Conservation (phyloP, 1,140 invertebrate species). For the Philotrypesis tridentata region DNA sequence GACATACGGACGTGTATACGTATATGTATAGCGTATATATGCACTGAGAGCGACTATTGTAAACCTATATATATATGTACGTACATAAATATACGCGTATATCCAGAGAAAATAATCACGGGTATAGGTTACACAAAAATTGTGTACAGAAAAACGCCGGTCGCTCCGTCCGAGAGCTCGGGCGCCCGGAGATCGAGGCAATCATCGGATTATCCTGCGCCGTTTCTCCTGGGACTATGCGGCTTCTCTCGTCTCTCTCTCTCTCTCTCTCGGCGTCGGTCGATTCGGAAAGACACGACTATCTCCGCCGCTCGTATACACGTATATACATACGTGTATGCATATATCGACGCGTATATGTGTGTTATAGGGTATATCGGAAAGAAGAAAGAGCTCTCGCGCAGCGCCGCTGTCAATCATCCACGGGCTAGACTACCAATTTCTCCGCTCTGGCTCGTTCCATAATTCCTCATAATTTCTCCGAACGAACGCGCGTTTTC, state of each 20-base stretch:
- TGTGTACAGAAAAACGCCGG: not conserved
- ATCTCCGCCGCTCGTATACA: too few species aligned
- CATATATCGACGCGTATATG: too few species aligned
- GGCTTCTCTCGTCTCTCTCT: too few species aligned
- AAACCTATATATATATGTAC: too few species aligned
- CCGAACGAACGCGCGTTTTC: constrained; percentile 59
- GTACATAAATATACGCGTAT: not conserved
- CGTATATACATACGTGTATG: not conserved
- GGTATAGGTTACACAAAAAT: too few species aligned
- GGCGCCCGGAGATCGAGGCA: not conserved
- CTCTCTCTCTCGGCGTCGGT: not conserved
- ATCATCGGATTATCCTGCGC: constrained; percentile 40
- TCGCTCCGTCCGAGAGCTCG: not conserved
- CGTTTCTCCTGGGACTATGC: too few species aligned
- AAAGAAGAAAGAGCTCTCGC: constrained; percentile 27
- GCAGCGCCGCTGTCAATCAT: constrained; percentile 74
- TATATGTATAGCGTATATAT: too few species aligned
- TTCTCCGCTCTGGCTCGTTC: constrained; percentile 60
- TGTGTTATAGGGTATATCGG: too few species aligned
- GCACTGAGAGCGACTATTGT: too few species aligned
- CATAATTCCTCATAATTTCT: constrained; percentile 74
- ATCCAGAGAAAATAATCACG: not conserved
- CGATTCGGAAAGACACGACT: too few species aligned
- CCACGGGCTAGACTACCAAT: constrained; percentile 73
- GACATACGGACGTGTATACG: too few species aligned